Base-by-base conservation (phyloP, 1,140 invertebrate genomes). In the Brachionus paranguensis region DNA sequence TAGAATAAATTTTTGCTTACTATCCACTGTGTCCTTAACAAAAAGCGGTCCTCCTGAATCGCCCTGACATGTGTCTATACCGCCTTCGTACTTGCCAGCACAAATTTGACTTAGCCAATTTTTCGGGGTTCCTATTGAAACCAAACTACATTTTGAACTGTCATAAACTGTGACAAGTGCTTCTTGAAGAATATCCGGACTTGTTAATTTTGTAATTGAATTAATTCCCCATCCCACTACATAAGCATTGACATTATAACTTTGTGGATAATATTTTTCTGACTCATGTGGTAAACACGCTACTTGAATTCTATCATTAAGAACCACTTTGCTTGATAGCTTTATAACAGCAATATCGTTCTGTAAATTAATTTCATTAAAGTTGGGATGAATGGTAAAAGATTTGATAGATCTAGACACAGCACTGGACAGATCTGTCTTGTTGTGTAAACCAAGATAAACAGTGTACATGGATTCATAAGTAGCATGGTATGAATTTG, bases 21-120 rank as follows among this genome's bases (percentile, higher is more conserved):
- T 17, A 65, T 81, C 20, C 11, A 64, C 8, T 37, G 4, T 43
- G 20, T 60, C 53, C 12, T 29, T 43, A 11, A 81, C 53, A 64
- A 81, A 43, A 0, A 81, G 33, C 3, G 78, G 78, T 64, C 78
- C 78, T 2, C 78, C 78, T 11, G 78, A 81, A 68, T 81, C 78
- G 10, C 78, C 78, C 70, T 68, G 64, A 55, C 81, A 83, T 14
- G 60, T 68, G 50, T 83, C 81, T n/a, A 50, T 10, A 33, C 81
- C 64, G 55, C 81, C 81, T 33, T 14, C 11, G 14, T 64, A 33
- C 20, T 47, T 29, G 0, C 81, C 81, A 27, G 81, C 64, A 55
- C 81, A 83, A 33, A 83, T 83, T 83, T 83, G 79, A n/a, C 11
- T 60, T 10, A 33, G 7, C 79, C 79, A 43, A 64, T 79, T 24